phyloP scores from a whole-genome alignment of 2,113 vertebrate species.

The Muntiacus reevesi region DNA sequence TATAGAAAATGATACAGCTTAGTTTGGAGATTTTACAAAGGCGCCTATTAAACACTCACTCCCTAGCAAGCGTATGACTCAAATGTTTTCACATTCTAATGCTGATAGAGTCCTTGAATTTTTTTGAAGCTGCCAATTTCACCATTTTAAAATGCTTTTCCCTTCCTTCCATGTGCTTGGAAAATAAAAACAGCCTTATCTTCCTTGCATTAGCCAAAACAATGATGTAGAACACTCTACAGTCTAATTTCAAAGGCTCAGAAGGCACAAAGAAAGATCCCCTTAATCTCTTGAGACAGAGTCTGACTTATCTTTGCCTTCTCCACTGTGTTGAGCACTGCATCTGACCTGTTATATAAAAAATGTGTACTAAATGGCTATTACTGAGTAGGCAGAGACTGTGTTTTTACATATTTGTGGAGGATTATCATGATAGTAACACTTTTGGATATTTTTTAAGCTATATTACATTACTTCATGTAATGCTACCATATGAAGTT shows the following conservation, averaged over 20 bases:
- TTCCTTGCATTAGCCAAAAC: not conserved
- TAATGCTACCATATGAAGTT: not conserved
- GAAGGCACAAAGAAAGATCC: not conserved
- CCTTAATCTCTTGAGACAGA: not conserved
- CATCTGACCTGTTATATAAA: not conserved
- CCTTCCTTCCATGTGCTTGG: slow-evolving; percentile 22
- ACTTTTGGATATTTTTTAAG: not conserved
- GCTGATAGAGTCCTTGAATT: slow-evolving; percentile 40
- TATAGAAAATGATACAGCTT: slow-evolving; percentile 72
- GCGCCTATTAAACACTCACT: slow-evolving; percentile 69
- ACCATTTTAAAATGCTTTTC: slow-evolving; percentile 55
- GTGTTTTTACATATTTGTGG: not conserved
- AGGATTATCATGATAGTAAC: not conserved
- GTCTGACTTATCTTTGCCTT: not conserved
- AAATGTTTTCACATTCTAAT: slow-evolving; percentile 66
- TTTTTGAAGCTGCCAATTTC: slow-evolving; percentile 66
- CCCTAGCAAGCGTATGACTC: slow-evolving; percentile 63
- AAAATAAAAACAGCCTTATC: slow-evolving; percentile 29
- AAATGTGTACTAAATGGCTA: not conserved
- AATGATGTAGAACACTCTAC: not conserved
- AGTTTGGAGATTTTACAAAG: slow-evolving; percentile 70
- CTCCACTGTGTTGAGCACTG: not conserved
- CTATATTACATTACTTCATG: not conserved
- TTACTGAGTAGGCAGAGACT: not conserved
- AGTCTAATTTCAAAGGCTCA: not conserved